Evolutionary conservation across 2,888 invertebrate genomes (phyloP).

Genomic region (Drymonia ruficornis): DNA sequence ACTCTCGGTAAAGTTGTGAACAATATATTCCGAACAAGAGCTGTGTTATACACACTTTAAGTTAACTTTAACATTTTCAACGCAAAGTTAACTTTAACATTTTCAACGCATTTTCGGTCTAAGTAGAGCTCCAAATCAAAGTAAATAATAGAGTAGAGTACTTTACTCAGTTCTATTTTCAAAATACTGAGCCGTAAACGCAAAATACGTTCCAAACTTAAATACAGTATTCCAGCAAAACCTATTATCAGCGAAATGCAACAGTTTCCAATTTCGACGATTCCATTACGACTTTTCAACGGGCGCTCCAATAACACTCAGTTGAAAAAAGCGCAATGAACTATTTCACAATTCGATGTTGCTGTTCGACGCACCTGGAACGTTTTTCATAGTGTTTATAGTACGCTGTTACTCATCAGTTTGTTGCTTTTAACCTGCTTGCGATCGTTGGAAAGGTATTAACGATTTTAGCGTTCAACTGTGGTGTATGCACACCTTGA

Average conservation of each 20-base stretch:
- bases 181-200: too few species aligned
- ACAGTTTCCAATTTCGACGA: neutral
- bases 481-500: neutral
- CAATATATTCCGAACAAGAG: too few species aligned
- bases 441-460: neutral
- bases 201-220: too few species aligned
- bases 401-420: neutral
- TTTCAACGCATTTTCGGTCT: too few species aligned
- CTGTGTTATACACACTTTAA: too few species aligned
- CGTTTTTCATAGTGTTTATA: neutral
- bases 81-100: too few species aligned
- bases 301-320: neutral
- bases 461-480: neutral
- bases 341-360: conserved; percentile 2
- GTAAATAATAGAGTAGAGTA: too few species aligned
- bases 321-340: conserved; percentile 1
- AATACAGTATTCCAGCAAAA: neutral
- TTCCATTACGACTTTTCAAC: neutral
- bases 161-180: too few species aligned
- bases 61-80: too few species aligned
- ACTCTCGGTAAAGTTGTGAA: too few species aligned
- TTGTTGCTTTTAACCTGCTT: neutral
- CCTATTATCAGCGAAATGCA: neutral
- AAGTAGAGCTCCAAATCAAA: too few species aligned
- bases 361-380: neutral